phyloP scores from a whole-genome alignment of 2,888 invertebrate species.

The Cepaea hortensis region DNA sequence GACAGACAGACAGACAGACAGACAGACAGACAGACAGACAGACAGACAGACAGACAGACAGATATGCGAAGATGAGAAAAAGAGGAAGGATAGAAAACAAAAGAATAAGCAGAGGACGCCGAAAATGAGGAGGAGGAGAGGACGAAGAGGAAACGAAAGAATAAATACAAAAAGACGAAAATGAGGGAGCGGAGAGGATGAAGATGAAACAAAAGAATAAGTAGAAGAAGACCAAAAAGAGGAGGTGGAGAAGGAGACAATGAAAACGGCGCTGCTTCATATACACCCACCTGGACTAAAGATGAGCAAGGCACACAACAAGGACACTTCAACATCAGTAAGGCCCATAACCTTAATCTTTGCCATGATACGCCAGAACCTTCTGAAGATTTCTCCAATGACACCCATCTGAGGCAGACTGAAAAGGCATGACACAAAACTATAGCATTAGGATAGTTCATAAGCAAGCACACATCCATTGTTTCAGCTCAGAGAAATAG shows the following conservation, averaged over 20 bases:
- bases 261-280: background rate
- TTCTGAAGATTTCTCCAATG: constrained; percentile 39
- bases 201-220: background rate
- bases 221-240: background rate
- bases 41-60: background rate
- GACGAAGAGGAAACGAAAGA: background rate
- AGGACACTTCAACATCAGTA: constrained; percentile 51
- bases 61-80: background rate
- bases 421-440: constrained; percentile 53
- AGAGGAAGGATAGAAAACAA: background rate
- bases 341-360: constrained; percentile 39
- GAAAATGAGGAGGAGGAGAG: background rate
- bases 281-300: constrained; percentile 65
- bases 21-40: background rate
- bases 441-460: constrained; percentile 50
- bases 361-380: constrained; percentile 39
- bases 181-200: background rate
- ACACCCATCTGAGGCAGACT: constrained; percentile 30
- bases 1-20: too few species aligned
- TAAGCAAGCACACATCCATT: too few species aligned
- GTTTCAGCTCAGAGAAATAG: too few species aligned
- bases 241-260: background rate
- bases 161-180: background rate
- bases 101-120: background rate
- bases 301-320: constrained; percentile 56